Evolutionary conservation across 2,888 invertebrate species (phyloP).

Genomic region (Clepsis dumicolana): DNA sequence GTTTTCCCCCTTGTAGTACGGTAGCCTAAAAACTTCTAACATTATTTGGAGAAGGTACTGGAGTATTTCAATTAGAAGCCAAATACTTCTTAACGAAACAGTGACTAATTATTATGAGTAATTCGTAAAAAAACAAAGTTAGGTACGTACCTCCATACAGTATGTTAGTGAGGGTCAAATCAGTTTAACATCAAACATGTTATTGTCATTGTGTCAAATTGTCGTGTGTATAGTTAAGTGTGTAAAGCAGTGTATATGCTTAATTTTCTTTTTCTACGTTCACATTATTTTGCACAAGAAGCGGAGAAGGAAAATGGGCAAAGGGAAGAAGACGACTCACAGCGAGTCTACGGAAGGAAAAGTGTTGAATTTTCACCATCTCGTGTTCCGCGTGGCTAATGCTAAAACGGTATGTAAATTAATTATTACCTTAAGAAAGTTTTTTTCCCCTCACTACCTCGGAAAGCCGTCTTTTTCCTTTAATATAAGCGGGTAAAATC

Average conservation of each 20-base stretch:
- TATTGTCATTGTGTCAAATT: constrained; percentile 4
- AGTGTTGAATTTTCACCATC: constrained; percentile 74
- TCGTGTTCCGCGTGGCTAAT: constrained; percentile 79
- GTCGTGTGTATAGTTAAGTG: constrained; percentile 1
- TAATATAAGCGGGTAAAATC: no score
- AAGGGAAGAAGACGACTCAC: constrained; percentile 47
- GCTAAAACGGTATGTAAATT: constrained; percentile 67
- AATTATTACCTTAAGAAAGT: not conserved
- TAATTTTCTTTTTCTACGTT: constrained; percentile 17
- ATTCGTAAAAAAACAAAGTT: not conserved
- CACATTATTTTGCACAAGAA: constrained; percentile 20
- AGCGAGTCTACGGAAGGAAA: constrained; percentile 55
- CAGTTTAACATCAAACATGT: constrained; percentile 9
- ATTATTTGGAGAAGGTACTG: no score
- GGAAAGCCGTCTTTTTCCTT: no score
- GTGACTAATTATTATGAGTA: no score
- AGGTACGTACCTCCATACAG: not conserved
- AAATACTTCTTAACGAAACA: no score
- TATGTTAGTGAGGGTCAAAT: not conserved
- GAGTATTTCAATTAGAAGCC: no score
- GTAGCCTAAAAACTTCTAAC: no score
- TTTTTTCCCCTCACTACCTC: no score
- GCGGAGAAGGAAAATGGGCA: constrained; percentile 60
- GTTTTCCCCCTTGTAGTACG: no score
- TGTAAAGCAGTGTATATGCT: constrained; percentile 15